Conservation (phyloP, 2,113 vertebrate species). For the Eira barbara region DNA sequence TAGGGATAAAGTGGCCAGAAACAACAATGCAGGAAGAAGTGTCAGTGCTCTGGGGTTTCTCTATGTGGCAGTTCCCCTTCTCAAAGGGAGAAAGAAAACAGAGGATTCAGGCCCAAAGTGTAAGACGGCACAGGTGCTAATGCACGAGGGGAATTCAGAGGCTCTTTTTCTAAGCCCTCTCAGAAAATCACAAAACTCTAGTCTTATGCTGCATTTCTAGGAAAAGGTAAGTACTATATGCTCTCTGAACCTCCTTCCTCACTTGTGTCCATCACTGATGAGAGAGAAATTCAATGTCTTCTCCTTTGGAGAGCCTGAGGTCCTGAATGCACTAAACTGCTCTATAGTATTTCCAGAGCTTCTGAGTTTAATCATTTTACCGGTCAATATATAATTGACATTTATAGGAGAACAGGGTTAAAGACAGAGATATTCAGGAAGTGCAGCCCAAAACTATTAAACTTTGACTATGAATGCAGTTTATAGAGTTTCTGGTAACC, state of each 20-base stretch:
- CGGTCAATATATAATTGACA: neutral
- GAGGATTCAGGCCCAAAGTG: accelerated
- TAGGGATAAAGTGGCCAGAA: neutral
- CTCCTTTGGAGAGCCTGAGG: neutral
- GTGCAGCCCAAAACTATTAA: neutral
- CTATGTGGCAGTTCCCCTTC: neutral
- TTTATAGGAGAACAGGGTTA: neutral
- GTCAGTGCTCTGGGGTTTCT: neutral
- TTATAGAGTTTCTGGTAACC: neutral
- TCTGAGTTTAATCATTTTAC: neutral
- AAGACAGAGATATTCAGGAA: neutral
- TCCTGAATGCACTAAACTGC: neutral
- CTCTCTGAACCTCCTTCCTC: neutral
- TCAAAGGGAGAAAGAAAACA: neutral
- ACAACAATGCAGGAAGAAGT: neutral
- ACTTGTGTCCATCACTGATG: too few relatives aligned
- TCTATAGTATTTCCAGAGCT: neutral
- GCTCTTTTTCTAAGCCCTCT: neutral
- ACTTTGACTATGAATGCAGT: neutral
- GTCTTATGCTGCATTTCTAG: neutral
- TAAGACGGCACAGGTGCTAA: neutral
- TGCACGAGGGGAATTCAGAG: neutral
- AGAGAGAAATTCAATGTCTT: neutral
- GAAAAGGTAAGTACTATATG: neutral
- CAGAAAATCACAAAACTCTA: neutral